phyloP scores from a whole-genome alignment of 2,888 invertebrate genomes.

The Ariolimax columbianus region DNA sequence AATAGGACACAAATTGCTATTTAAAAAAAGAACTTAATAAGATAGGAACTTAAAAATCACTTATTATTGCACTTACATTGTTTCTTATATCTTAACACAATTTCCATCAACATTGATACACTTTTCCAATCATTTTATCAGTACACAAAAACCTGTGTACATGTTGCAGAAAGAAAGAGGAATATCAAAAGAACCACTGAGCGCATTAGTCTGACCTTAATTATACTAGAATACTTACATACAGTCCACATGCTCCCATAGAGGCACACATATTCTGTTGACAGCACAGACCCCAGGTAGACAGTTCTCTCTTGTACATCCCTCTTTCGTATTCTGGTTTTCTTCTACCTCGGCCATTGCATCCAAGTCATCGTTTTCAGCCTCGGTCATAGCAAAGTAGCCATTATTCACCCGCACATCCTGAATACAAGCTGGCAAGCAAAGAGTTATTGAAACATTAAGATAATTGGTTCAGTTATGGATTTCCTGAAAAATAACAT shows the following conservation, averaged over 20 bases:
- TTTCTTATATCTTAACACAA: too few relatives aligned
- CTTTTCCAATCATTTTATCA: too few relatives aligned
- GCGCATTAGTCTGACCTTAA: too few relatives aligned
- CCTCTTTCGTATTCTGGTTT: conserved; percentile 92
- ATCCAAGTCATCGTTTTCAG: conserved; percentile 81
- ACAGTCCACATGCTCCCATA: conserved; percentile 99
- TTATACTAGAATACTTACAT: conserved; percentile 82
- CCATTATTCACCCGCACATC: conserved; percentile 94
- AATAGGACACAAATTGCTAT: too few relatives aligned
- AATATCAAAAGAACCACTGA: too few relatives aligned
- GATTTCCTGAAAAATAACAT: neutral
- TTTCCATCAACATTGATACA: too few relatives aligned
- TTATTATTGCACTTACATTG: too few relatives aligned
- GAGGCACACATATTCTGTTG: conserved; percentile 93
- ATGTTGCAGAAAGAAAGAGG: too few relatives aligned
- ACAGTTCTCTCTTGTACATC: conserved; percentile 87
- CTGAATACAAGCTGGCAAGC: conserved; percentile 85
- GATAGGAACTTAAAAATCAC: too few relatives aligned
- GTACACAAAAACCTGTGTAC: too few relatives aligned
- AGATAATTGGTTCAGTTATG: neutral
- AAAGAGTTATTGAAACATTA: conserved; percentile 1
- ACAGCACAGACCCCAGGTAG: conserved; percentile 76
- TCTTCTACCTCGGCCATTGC: conserved; percentile 97
- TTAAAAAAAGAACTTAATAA: too few relatives aligned
- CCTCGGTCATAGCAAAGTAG: conserved; percentile 88